Evolutionary conservation across 2,113 vertebrate species (phyloP).

Genomic region (Cyprinodon tularosa): DNA sequence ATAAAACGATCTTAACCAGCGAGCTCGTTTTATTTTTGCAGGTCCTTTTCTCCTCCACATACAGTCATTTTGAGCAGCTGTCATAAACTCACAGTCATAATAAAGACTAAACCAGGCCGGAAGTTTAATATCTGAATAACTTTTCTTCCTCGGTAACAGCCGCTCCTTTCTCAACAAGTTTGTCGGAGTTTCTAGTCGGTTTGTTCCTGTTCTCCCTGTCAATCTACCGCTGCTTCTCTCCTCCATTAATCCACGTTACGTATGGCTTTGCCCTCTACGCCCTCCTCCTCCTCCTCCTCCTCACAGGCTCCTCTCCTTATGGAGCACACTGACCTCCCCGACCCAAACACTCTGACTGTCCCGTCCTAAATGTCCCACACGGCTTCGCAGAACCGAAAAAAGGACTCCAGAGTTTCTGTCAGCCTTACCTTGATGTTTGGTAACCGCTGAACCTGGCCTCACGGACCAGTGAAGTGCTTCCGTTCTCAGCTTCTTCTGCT

Average conservation of each 20-base stretch:
- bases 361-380: not conserved
- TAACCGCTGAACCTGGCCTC: conserved; percentile 39
- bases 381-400: accelerated
- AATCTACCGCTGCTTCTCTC: conserved; percentile 8
- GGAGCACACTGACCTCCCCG: not conserved
- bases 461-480: conserved; percentile 70
- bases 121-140: not conserved
- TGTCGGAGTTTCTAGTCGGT: not conserved
- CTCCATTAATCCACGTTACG: conserved; percentile 70
- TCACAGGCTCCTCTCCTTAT: not conserved
- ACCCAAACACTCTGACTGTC: not conserved
- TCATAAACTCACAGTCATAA: not conserved
- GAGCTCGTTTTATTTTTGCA: too few relatives aligned
- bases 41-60: too few relatives aligned
- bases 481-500: conserved; percentile 24
- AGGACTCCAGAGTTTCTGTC: accelerated
- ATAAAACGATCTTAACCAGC: too few relatives aligned
- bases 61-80: not conserved
- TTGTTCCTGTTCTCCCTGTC: not conserved
- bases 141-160: not conserved
- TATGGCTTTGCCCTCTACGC: conserved; percentile 73
- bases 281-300: conserved; percentile 25
- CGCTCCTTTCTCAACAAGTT: not conserved
- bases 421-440: conserved; percentile 62
- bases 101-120: not conserved